A percentile compares a stretch with the other conserved stretches of the same genome.
Conservation (phyloP, 2,113 vertebrate genomes). For the Petroica traversi region DNA sequence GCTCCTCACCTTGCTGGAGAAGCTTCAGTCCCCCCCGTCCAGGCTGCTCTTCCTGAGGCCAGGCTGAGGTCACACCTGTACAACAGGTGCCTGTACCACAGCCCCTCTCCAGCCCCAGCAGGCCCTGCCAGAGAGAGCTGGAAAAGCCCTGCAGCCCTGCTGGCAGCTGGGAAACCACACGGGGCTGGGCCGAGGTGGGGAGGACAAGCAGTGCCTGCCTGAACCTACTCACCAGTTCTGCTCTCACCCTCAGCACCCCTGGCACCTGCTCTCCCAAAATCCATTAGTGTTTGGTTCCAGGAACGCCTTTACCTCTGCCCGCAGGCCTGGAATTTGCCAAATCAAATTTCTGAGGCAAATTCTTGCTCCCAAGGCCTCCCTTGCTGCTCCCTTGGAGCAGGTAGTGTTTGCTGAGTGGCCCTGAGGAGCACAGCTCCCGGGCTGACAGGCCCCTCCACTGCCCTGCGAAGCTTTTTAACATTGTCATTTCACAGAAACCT, state of each 20-base stretch:
- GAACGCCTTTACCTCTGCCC: neutral
- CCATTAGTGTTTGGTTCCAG: neutral
- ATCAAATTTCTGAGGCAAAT: neutral
- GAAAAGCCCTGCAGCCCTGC: too few species aligned
- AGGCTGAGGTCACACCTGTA: neutral
- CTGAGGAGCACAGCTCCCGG: neutral
- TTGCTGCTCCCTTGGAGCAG: too few species aligned
- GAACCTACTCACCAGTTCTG: neutral
- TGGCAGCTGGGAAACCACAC: too few species aligned
- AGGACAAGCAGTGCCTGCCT: neutral
- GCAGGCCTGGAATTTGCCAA: too few species aligned
- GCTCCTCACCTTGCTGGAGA: neutral
- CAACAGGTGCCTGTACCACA: accelerated
- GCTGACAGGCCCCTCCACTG: accelerated
- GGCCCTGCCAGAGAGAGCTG: too few species aligned
- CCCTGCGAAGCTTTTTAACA: accelerated
- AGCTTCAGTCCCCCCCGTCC: neutral
- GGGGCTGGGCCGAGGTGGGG: too few species aligned
- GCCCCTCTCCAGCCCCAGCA: neutral
- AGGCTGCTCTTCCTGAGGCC: neutral
- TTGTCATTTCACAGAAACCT: accelerated
- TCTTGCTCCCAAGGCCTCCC: neutral
- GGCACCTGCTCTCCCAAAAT: neutral
- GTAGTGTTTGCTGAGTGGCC: accelerated
- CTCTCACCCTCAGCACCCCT: neutral